Evolutionary conservation across 2,888 invertebrate species (phyloP).

Genomic region (Parnassius mnemosyne): DNA sequence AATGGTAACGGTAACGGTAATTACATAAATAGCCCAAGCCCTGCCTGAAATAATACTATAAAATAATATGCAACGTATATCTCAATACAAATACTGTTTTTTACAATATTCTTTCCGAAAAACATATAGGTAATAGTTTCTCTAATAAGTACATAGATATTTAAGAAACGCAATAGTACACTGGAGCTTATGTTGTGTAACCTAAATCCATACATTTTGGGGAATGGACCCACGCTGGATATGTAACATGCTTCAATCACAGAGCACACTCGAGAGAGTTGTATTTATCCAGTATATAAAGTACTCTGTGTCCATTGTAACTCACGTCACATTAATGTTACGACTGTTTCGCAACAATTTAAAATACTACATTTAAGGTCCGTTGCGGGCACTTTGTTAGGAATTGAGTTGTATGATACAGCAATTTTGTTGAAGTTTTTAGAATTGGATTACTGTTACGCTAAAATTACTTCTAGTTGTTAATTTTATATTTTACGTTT

Average conservation of each 20-base stretch:
- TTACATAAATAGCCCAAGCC: too few relatives aligned
- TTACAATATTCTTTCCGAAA: too few relatives aligned
- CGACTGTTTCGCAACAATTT: constrained; percentile 12
- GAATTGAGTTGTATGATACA: too few relatives aligned
- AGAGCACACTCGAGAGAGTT: constrained; percentile 71
- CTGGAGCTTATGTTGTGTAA: constrained; percentile 38
- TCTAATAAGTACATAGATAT: not conserved
- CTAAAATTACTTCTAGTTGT: too few relatives aligned
- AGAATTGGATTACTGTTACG: too few relatives aligned
- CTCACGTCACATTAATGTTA: constrained; percentile 20
- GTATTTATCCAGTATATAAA: constrained; percentile 72
- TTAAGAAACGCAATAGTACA: not conserved
- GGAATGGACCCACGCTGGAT: constrained; percentile 71
- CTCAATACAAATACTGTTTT: too few relatives aligned
- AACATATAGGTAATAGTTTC: not conserved
- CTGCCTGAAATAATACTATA: too few relatives aligned
- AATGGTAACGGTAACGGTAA: too few relatives aligned
- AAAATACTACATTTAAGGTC: constrained; percentile 1
- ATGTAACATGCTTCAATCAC: constrained; percentile 80
- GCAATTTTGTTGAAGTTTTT: too few relatives aligned
- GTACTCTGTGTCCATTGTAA: constrained; percentile 42
- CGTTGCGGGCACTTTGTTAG: not conserved
- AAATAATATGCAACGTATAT: too few relatives aligned
- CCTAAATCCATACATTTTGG: constrained; percentile 74
- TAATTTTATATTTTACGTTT: too few relatives aligned